These are phyloP conservation scores for Cremastinae sp. DNA, from an alignment of 2,888 invertebrate genomes.

Conservation along the genomic window DNA sequence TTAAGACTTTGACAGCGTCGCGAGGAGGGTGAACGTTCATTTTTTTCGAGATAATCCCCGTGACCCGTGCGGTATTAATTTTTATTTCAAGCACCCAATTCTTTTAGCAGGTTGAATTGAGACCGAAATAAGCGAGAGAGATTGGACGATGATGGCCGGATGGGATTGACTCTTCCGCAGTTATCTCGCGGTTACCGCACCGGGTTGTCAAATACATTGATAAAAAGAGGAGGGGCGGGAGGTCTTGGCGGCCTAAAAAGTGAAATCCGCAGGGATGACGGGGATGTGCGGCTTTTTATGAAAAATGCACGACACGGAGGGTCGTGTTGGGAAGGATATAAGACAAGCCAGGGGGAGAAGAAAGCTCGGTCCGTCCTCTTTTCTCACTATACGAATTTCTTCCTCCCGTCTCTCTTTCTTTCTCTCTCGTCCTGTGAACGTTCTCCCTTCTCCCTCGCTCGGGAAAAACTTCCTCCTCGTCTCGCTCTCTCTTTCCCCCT, in stretches of 20 bases:
- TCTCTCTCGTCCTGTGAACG: slow-evolving; percentile 1
- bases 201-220: slow-evolving; percentile 2
- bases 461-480: too few species aligned
- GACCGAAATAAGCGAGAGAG: slow-evolving; percentile 12
- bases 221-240: slow-evolving; percentile 8
- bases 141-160: slow-evolving; percentile 3
- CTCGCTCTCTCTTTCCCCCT: too few species aligned
- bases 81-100: too few species aligned
- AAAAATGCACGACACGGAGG: slow-evolving; percentile 8
- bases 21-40: too few species aligned
- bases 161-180: not conserved
- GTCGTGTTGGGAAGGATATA: slow-evolving; percentile 3
- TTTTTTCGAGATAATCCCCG: too few species aligned
- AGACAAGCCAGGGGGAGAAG: slow-evolving; percentile 5
- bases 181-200: slow-evolving; percentile 22
- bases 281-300: slow-evolving; percentile 13
- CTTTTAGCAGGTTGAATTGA: slow-evolving; percentile 5
- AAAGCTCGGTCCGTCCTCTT: too few species aligned
- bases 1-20: too few species aligned
- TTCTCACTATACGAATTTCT: too few species aligned
- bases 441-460: too few species aligned
- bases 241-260: slow-evolving; percentile 5
- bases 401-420: not conserved
- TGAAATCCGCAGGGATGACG: slow-evolving; percentile 5
- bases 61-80: too few species aligned